These are phyloP conservation scores for Ormyrus thymus DNA, from an alignment of 2,888 invertebrate genomes.

Conservation along the genomic window DNA sequence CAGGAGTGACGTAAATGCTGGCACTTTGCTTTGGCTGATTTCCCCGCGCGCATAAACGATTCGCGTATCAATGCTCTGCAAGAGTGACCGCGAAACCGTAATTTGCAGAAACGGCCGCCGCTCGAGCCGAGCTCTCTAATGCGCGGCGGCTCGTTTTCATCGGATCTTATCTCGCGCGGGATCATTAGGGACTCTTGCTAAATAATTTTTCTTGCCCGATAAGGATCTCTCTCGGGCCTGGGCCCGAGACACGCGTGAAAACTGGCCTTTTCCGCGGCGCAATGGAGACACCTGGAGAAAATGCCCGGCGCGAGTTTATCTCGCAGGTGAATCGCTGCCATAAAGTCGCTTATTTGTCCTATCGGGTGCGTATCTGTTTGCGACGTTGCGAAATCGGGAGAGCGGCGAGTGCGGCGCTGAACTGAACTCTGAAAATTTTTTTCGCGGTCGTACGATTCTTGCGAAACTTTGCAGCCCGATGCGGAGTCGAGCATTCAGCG, in stretches of 20 bases:
- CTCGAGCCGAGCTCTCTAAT: slow-evolving; percentile 4
- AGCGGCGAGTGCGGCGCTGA: neutral
- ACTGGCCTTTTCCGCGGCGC: neutral
- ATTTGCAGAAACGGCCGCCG: slow-evolving; percentile 27
- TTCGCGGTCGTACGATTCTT: slow-evolving; percentile 38
- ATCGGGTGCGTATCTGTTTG: slow-evolving; percentile 44
- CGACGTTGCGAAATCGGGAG: slow-evolving; percentile 42
- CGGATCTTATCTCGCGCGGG: slow-evolving; percentile 12
- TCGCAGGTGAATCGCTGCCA: slow-evolving; percentile 45
- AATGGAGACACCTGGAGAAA: neutral
- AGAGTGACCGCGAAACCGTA: slow-evolving; percentile 43
- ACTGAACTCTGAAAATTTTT: slow-evolving; percentile 22
- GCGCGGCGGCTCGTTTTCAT: neutral
- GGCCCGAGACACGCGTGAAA: slow-evolving; percentile 30
- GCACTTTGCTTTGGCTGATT: too few relatives aligned
- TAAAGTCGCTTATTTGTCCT: slow-evolving; percentile 49
- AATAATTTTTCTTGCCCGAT: slow-evolving; percentile 43
- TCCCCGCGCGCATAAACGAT: too few relatives aligned
- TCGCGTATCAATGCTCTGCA: slow-evolving; percentile 12
- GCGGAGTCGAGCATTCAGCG: slow-evolving; percentile 29
- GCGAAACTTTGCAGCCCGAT: slow-evolving; percentile 40
- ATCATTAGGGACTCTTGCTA: slow-evolving; percentile 34
- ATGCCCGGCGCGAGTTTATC: slow-evolving; percentile 13
- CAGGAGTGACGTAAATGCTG: too few relatives aligned
- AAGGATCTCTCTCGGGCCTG: slow-evolving; percentile 21